A percentile compares a stretch with the other conserved stretches of the same genome.
Evolutionary conservation across 2,113 vertebrate species (phyloP).

Genomic region (Ariopsis seemanni): DNA sequence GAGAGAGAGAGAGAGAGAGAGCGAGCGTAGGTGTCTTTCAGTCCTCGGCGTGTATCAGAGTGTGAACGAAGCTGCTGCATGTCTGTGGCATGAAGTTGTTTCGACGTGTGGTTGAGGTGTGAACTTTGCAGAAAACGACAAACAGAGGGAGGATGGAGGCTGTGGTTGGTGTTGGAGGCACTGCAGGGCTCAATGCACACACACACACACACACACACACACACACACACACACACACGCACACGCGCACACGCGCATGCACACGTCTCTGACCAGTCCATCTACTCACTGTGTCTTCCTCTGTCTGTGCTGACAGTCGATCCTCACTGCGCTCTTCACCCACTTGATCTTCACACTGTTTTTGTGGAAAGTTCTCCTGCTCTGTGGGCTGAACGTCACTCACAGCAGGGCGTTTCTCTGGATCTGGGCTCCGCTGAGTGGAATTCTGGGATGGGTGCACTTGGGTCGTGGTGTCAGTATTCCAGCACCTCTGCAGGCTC

Average conservation of each 20-base stretch:
- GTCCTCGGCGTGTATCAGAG: neutral
- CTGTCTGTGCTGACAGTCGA: neutral
- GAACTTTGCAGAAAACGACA: slow-evolving; percentile 20
- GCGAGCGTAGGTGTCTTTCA: neutral
- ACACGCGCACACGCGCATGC: slow-evolving; percentile 8
- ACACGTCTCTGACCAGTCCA: neutral
- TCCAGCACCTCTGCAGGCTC: slow-evolving; percentile 64
- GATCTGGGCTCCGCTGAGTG: neutral
- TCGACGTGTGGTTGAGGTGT: slow-evolving; percentile 36
- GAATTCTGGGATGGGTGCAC: slow-evolving; percentile 40
- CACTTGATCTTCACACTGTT: neutral
- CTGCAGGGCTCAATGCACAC: slow-evolving; percentile 16
- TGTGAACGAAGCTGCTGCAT: slow-evolving; percentile 12
- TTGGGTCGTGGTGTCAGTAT: slow-evolving; percentile 48
- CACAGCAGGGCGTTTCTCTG: neutral
- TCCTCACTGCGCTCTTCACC: neutral
- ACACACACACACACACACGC: neutral
- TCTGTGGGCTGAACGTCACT: neutral
- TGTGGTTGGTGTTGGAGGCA: slow-evolving; percentile 45
- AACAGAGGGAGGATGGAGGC: neutral
- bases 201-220: slow-evolving; percentile 15
- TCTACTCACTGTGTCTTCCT: slow-evolving; percentile 34
- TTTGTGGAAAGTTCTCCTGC: neutral
- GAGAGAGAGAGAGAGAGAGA: too few species aligned
- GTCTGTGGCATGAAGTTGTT: slow-evolving; percentile 23